Evolutionary conservation across 2,888 invertebrate genomes (phyloP).

Genomic region (Podabrus alpinus): DNA sequence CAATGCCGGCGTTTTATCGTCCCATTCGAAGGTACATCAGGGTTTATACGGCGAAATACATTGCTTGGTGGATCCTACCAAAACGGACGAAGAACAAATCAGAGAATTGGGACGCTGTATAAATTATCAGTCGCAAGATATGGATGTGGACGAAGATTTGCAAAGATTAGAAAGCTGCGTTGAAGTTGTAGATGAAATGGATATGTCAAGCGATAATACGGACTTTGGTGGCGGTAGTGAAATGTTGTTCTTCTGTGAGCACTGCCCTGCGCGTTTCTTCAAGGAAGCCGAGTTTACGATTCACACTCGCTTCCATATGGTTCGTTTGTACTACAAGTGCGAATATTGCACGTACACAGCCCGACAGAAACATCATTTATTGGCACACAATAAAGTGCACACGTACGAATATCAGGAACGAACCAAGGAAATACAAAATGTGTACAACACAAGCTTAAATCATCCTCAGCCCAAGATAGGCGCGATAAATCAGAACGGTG

Average conservation of each 20-base stretch:
- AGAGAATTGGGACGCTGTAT: slow-evolving; percentile 52
- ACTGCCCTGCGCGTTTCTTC: slow-evolving; percentile 84
- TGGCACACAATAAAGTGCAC: slow-evolving; percentile 73
- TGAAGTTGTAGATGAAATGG: slow-evolving; percentile 38
- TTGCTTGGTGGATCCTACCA: slow-evolving; percentile 67
- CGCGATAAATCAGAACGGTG: slow-evolving; percentile 46
- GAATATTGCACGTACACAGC: slow-evolving; percentile 79
- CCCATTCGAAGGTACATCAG: slow-evolving; percentile 77
- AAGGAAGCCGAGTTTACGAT: slow-evolving; percentile 73
- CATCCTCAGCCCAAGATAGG: slow-evolving; percentile 66
- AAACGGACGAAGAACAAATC: slow-evolving; percentile 71
- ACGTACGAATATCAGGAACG: slow-evolving; percentile 78
- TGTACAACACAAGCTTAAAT: slow-evolving; percentile 66
- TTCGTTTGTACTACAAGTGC: slow-evolving; percentile 69
- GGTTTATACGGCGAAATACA: slow-evolving; percentile 73
- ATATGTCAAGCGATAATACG: slow-evolving; percentile 34
- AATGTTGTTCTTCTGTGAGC: slow-evolving; percentile 65
- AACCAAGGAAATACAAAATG: slow-evolving; percentile 68
- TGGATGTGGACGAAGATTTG: slow-evolving; percentile 25
- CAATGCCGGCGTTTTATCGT: slow-evolving; percentile 69
- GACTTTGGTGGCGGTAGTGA: slow-evolving; percentile 6
- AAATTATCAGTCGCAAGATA: slow-evolving; percentile 27
- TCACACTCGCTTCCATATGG: slow-evolving; percentile 73
- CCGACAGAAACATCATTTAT: slow-evolving; percentile 69
- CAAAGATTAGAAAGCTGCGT: slow-evolving; percentile 49